Conservation (phyloP, 2,113 vertebrate genomes). For the Pantherophis guttatus region DNA sequence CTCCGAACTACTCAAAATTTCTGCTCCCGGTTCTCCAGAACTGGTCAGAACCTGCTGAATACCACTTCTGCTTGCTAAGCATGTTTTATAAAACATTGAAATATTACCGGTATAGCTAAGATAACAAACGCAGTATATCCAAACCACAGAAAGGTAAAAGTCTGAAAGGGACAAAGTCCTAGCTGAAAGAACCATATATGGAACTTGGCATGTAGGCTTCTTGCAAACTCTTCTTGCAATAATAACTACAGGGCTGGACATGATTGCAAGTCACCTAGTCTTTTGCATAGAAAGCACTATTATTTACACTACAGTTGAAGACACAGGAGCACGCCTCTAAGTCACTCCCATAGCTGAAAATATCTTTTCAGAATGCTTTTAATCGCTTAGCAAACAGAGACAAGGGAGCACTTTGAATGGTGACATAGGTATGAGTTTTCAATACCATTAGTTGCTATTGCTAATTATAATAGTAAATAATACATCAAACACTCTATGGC, state of each 20-base stretch:
- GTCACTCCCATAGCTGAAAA: neutral
- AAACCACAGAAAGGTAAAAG: neutral
- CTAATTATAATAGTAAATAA: neutral
- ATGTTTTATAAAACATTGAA: neutral
- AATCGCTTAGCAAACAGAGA: neutral
- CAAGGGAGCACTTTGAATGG: neutral
- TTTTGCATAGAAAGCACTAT: neutral
- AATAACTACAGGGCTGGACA: constrained; percentile 5
- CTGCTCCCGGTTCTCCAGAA: too few relatives aligned
- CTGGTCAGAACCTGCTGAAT: too few relatives aligned
- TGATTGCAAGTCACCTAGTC: neutral
- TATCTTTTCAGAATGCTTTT: neutral
- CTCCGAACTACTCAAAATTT: too few relatives aligned
- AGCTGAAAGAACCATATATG: neutral
- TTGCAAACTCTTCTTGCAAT: neutral
- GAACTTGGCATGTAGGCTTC: neutral
- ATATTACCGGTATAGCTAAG: neutral
- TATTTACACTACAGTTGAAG: constrained; percentile 1
- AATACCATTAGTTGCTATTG: neutral
- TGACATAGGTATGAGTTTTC: neutral
- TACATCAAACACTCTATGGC: neutral
- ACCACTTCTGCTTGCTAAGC: neutral
- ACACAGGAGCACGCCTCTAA: neutral
- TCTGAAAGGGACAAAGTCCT: neutral
- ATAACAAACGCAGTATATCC: neutral